Evolutionary conservation across 92 coral and sea anemone genomes (phyloP).

Genomic region (Parazoanthus atlanticus): DNA sequence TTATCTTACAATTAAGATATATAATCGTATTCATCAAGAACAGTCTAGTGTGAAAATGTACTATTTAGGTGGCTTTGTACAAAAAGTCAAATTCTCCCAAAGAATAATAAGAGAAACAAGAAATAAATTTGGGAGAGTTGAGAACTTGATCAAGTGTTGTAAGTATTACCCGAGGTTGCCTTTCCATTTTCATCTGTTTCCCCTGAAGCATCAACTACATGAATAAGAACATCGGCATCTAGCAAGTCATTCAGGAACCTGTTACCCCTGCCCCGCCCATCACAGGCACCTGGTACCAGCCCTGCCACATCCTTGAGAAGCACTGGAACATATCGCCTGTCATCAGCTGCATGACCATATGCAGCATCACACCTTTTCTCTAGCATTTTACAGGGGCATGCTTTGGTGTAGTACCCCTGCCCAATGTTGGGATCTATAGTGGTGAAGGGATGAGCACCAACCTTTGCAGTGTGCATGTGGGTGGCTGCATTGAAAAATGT

Average conservation of each 20-base stretch:
- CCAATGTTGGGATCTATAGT: conserved; percentile 87
- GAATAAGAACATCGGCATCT: conserved; percentile 88
- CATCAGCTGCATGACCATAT: conserved; percentile 72
- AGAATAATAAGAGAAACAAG: background rate
- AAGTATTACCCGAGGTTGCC: conserved; percentile 63
- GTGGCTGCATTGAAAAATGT: conserved; percentile 87
- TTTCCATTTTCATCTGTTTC: conserved; percentile 87
- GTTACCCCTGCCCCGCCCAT: conserved; percentile 84
- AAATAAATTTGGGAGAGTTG: too few species aligned
- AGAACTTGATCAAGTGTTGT: too few species aligned
- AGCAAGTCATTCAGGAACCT: conserved; percentile 80
- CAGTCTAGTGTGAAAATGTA: too few species aligned
- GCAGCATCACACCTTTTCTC: conserved; percentile 65
- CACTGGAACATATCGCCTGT: conserved; percentile 76
- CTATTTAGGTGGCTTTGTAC: too few species aligned
- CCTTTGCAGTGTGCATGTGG: conserved; percentile 70
- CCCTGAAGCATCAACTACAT: conserved; percentile 83
- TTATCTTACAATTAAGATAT: too few species aligned
- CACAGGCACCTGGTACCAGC: conserved; percentile 88
- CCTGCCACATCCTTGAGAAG: conserved; percentile 87
- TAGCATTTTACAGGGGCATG: conserved; percentile 71
- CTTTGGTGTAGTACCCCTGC: conserved; percentile 73
- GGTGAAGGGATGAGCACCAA: conserved; percentile 85
- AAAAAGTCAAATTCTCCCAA: background rate
- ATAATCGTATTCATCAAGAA: too few species aligned